Evolutionary conservation across 1,140 invertebrate species (phyloP).

Genomic region (Laodelphax striatellus): DNA sequence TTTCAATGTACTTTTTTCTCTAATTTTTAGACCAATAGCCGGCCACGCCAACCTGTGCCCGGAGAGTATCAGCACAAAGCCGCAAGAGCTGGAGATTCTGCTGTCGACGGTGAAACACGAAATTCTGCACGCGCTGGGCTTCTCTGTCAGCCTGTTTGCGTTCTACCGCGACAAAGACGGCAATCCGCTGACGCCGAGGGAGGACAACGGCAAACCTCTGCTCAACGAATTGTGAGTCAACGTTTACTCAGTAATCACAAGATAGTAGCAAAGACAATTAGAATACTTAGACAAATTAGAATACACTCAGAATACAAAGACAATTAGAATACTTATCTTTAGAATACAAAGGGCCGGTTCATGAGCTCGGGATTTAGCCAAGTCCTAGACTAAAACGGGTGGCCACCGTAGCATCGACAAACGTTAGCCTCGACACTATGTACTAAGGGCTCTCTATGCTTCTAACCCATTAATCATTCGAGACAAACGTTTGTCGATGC

Average conservation of each 20-base stretch:
- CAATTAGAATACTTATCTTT: too few species aligned
- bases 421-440: too few species aligned
- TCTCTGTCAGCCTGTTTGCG: conserved; percentile 89
- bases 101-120: conserved; percentile 98
- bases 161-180: conserved; percentile 84
- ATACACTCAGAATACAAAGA: neutral
- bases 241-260: too few species aligned
- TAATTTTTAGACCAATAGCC: conserved; percentile 78
- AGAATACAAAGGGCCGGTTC: too few species aligned
- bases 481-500: too few species aligned
- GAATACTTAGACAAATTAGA: too few species aligned
- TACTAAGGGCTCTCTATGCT: too few species aligned
- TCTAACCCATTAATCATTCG: too few species aligned
- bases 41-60: conserved; percentile 98
- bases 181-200: conserved; percentile 67
- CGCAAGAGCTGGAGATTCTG: conserved; percentile 83
- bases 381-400: too few species aligned
- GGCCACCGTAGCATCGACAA: too few species aligned
- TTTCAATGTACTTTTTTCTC: conserved; percentile 8
- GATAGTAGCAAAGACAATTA: too few species aligned
- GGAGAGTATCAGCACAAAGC: conserved; percentile 83
- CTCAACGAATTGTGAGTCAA: conserved; percentile 72
- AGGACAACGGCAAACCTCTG: conserved; percentile 75
- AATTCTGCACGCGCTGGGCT: conserved; percentile 93
- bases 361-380: too few species aligned